Evolutionary conservation across 2,888 invertebrate genomes (phyloP), one percentile per base, ranked within the genome.

Genomic region (Tholera decimalis): DNA sequence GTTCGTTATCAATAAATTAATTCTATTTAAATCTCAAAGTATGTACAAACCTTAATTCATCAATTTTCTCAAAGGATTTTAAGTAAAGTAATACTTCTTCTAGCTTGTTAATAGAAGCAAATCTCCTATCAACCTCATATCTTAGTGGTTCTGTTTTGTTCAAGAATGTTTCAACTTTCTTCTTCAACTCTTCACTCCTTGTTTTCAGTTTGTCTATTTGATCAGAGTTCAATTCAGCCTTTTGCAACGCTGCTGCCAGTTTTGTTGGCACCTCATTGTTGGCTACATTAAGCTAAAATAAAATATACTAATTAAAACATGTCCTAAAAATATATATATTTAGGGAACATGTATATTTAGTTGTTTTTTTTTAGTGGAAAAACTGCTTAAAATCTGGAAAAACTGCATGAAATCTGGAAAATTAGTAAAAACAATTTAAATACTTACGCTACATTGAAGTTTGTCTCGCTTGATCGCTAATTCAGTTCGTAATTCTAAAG

Each of bases 51-150:
- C 97, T 97, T 57, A 98, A 92, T 74, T 97, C 96, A 85, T 98
- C 97, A 79, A 98, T 96, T 83, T 96, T 96, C 84, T 97, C 96
- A 77, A 98, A 95, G 46, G 97, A 96, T 84, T 96, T 96, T 61
- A 98, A 90, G 89, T 98, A 98, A 44, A 96, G 90, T 18, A 97
- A 91, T 60, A 96, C 96, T 69, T 96, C 95, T 76, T 96, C 93
- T 2, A 97, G 87, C 82, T 96, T 96, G 37, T 88, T 88, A 43
- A 96, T 92, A 3, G 96, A 91, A 78, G 93, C 89, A 79, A 93
- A 93, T 51, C 91, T 85, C 61, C 88, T 91, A 64, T 93, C 89
- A 33, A 97, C 85, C 80, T 96, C 95, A 28, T 83, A 82, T 53
- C 93, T 86, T 26, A 96, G 88, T 30, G 94, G 92, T 73, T 91